A percentile compares a stretch with the other conserved stretches of the same genome.
phyloP scores from a whole-genome alignment of 2,888 invertebrate genomes.

The Vannuccia rotundouncinata region DNA sequence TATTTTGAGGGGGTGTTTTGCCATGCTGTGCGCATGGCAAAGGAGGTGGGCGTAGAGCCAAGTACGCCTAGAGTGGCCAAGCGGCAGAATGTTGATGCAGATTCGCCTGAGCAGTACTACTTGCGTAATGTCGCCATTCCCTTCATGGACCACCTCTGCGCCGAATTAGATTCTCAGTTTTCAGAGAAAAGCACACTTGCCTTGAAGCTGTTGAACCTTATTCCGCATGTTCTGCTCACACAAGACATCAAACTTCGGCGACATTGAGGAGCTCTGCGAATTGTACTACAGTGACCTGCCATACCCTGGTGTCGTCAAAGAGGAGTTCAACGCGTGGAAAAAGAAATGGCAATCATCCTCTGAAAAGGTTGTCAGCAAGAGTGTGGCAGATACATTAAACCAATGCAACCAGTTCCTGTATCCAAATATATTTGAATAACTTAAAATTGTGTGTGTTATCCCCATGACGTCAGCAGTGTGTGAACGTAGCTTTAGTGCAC shows the following conservation, averaged over 20 bases:
- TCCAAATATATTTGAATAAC: conserved; percentile 32
- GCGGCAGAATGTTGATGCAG: conserved; percentile 30
- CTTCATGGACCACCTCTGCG: conserved; percentile 31
- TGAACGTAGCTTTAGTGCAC: conserved; percentile 30
- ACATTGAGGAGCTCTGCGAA: conserved; percentile 19
- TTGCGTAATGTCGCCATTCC: conserved; percentile 31
- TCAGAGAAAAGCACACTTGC: conserved; percentile 1
- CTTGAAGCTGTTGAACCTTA: neutral
- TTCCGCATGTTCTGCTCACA: neutral
- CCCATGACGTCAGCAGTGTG: too few species aligned
- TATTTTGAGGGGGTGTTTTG: conserved; percentile 32
- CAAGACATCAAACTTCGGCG: neutral
- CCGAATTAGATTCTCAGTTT: conserved; percentile 26
- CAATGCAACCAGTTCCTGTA: conserved; percentile 18
- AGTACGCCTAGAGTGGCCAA: conserved; percentile 22
- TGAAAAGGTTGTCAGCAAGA: conserved; percentile 1
- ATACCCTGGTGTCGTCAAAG: conserved; percentile 25
- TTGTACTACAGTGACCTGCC: conserved; percentile 29
- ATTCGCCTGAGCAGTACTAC: conserved; percentile 22
- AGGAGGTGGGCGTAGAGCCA: conserved; percentile 32
- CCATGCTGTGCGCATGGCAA: conserved; percentile 35
- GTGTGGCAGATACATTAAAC: conserved; percentile 25
- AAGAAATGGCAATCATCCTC: neutral
- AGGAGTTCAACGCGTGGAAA: conserved; percentile 23
- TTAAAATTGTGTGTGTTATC: neutral